Base-by-base conservation (phyloP, 2,888 invertebrate genomes). In the Nomada ruficornis region DNA sequence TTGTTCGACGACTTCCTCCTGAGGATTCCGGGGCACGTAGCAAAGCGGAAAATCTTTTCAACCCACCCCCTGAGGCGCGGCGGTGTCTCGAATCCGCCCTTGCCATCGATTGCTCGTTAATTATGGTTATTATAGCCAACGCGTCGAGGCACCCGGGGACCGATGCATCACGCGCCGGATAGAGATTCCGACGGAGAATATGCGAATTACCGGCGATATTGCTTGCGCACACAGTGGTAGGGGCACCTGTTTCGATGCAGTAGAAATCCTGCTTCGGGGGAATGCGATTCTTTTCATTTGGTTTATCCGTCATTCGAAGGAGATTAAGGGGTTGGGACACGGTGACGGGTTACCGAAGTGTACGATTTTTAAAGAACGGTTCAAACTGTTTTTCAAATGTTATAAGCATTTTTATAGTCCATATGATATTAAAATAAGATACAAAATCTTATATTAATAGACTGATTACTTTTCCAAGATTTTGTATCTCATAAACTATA, bases 71-170 rank as follows among this genome's bases (percentile, higher is more conserved):
- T 7, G 36, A 36, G 36, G 36, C 7, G 36, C 36, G 57, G 71
- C 79, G 59, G 64, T 55, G 36, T 62, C 60, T 67, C 62, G 65
- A 62, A 64, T 59, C 44, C 63, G 47, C 20, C 63, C 62, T 62
- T 70, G 47, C 69, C 67, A 82, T 70, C 82, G 67, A 70, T 80
- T 79, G 52, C 80, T 67, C 82, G 65, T 80, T 82, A 80, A 71
- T 68, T 55, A 74, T 42, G 36, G 23, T 74, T 74, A 80, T 74
- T 69, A 70, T 29, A 69, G 69, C 13, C 60, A 65, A 44, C 68
- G 50, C 44, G 55, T 62, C 29, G 59, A 57, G 52, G 44, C 57
- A 47, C 47, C 64, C 20, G 15, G 77, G 64, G 77, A 76, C 44
- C 77, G 36, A 79, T 79, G 44, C 64, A 52, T 76, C 70, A 76